These are phyloP conservation scores for Apamea sordens DNA, from an alignment of 2,888 invertebrate species.

Conservation along the genomic window DNA sequence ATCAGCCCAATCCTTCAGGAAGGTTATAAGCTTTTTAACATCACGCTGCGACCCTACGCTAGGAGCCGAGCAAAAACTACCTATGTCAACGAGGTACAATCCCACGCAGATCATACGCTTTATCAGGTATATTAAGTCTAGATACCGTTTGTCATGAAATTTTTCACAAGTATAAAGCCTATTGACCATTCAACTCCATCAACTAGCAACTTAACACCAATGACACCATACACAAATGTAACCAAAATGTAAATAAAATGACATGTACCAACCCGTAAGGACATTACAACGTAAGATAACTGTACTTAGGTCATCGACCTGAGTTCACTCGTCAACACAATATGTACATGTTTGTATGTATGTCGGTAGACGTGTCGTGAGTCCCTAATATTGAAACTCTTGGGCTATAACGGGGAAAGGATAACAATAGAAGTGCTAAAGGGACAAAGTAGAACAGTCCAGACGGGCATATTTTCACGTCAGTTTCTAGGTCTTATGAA, in stretches of 20 bases:
- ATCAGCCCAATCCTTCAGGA: too few species aligned
- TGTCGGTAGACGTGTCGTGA: slow-evolving; percentile 56
- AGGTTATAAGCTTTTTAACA: too few species aligned
- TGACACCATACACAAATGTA: slow-evolving; percentile 25
- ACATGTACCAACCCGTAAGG: slow-evolving; percentile 50
- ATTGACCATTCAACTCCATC: not conserved
- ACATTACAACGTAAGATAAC: slow-evolving; percentile 57
- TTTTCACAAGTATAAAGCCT: not conserved
- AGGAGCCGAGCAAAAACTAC: too few species aligned
- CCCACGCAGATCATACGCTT: too few species aligned
- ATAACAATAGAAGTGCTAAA: slow-evolving; percentile 43
- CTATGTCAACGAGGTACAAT: too few species aligned
- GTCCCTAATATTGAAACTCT: slow-evolving; percentile 53
- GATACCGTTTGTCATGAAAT: too few species aligned
- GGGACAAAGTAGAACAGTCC: slow-evolving; percentile 5
- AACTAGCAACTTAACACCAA: not conserved
- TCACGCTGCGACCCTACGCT: too few species aligned
- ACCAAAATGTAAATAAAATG: slow-evolving; percentile 45
- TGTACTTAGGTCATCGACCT: slow-evolving; percentile 61
- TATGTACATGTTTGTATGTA: slow-evolving; percentile 20
- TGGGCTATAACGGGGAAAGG: slow-evolving; percentile 42
- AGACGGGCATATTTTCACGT: slow-evolving; percentile 12
- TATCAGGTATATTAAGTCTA: too few species aligned
- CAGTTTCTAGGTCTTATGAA: not conserved
- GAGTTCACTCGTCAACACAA: slow-evolving; percentile 35